Evolutionary conservation across 2,888 invertebrate genomes (phyloP).

Genomic region (Chirona hameri): DNA sequence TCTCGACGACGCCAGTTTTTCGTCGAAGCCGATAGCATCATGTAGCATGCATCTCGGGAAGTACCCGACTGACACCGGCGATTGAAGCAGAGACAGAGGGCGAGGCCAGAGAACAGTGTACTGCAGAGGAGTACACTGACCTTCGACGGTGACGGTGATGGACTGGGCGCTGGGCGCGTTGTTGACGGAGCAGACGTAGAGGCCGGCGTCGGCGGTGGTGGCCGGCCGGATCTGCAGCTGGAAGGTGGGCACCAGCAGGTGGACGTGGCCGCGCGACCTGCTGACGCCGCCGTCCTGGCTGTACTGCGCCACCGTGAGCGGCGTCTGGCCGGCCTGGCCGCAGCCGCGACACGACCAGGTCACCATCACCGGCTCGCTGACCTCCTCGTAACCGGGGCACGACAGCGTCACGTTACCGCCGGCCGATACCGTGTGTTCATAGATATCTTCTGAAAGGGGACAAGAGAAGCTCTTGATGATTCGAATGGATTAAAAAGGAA

Average conservation of each 20-base stretch:
- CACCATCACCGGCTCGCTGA: neutral
- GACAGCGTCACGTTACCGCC: slow-evolving; percentile 1
- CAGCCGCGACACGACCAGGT: slow-evolving; percentile 28
- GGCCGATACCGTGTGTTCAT: neutral
- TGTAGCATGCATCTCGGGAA: too few species aligned
- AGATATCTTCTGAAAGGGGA: too few species aligned
- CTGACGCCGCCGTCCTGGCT: neutral
- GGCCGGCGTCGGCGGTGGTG: neutral
- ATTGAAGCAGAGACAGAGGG: too few species aligned
- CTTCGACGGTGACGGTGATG: neutral
- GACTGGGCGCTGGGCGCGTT: slow-evolving; percentile 2
- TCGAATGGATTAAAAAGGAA: too few species aligned
- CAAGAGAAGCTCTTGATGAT: too few species aligned
- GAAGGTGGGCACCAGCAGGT: neutral
- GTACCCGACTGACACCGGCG: too few species aligned
- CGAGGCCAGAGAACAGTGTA: too few species aligned
- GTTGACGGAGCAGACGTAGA: slow-evolving; percentile 12
- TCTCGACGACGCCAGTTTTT: too few species aligned
- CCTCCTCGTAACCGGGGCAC: neutral
- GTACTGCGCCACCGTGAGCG: neutral
- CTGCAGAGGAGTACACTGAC: neutral
- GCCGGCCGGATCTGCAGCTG: neutral
- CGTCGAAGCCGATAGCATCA: too few species aligned
- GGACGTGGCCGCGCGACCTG: neutral
- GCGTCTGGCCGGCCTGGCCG: neutral